A percentile compares a stretch with the other conserved stretches of the same genome.
Evolutionary conservation across 2,113 vertebrate genomes (phyloP).

Genomic region (Poeciliopsis retropinna): DNA sequence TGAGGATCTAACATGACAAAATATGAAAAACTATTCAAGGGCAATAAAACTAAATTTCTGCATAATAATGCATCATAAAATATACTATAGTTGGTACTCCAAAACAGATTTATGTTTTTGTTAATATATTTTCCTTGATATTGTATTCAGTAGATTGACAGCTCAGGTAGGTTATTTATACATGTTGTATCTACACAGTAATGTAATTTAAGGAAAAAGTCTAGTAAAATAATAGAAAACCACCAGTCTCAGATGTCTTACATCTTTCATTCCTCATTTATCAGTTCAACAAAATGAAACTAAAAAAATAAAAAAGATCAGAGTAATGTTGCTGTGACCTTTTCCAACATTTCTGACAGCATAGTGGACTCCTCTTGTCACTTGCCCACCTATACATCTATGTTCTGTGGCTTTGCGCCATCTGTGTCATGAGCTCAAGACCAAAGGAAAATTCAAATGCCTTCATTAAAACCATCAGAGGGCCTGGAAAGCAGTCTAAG

Average conservation of each 20-base stretch:
- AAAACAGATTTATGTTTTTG: too few species aligned
- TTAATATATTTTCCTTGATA: too few species aligned
- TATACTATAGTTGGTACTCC: too few species aligned
- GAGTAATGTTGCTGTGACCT: constrained; percentile 51
- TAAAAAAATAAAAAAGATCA: constrained; percentile 13
- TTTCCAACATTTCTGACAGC: constrained; percentile 43
- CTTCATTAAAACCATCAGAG: constrained; percentile 73
- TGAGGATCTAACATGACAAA: too few species aligned
- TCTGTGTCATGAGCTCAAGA: constrained; percentile 33
- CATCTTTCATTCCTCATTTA: constrained; percentile 21
- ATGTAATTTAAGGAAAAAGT: not conserved
- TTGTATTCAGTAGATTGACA: too few species aligned
- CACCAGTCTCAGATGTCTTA: not conserved
- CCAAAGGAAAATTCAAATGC: constrained; percentile 69
- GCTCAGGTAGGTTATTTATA: too few species aligned
- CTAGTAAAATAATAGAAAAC: not conserved
- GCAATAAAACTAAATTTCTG: too few species aligned
- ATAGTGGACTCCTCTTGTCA: constrained; percentile 24
- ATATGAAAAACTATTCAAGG: too few species aligned
- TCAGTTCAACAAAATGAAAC: constrained; percentile 24
- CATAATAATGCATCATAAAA: too few species aligned
- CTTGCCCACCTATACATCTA: constrained; percentile 7
- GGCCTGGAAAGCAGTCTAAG: constrained; percentile 31
- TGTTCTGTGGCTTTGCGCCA: constrained; percentile 26
- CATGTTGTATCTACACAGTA: not conserved